These are phyloP conservation scores for Rhynchonycteris naso DNA, from an alignment of 2,797 vertebrate species.

Conservation along the genomic window DNA sequence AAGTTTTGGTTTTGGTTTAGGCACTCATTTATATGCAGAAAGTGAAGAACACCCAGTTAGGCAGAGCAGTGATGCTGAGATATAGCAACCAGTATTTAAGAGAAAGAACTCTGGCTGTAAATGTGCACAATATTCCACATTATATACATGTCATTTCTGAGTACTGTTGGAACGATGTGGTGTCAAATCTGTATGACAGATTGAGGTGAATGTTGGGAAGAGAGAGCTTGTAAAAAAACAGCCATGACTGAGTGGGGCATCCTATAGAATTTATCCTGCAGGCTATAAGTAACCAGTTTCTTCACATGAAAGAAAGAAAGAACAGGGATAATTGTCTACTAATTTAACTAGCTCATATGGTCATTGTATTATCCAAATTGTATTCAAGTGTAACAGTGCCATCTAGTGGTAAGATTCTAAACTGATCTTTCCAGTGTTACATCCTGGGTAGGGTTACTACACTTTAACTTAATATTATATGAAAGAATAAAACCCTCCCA, in stretches of 20 bases:
- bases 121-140: constrained; percentile 99
- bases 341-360: constrained; percentile 85
- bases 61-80: constrained; percentile 79
- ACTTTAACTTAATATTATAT: constrained; percentile 57
- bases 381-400: constrained; percentile 83
- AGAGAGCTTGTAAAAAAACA: constrained; percentile 93
- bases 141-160: constrained; percentile 99
- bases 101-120: constrained; percentile 91
- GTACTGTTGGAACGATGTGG: constrained; percentile 93
- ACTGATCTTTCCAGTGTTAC: constrained; percentile 38
- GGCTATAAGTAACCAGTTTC: constrained; percentile 88
- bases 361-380: constrained; percentile 73
- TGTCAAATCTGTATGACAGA: constrained; percentile 99
- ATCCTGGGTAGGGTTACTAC: constrained; percentile 1
- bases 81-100: constrained; percentile 82
- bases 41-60: constrained; percentile 65
- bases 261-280: constrained; percentile 92
- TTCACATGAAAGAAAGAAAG: constrained; percentile 79
- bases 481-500: constrained; percentile 30
- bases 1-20: constrained; percentile 78
- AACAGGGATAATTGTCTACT: constrained; percentile 86
- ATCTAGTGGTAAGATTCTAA: constrained; percentile 83
- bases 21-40: neutral
- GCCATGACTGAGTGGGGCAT: constrained; percentile 92
- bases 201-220: constrained; percentile 98